phyloP scores from a whole-genome alignment of 2,797 vertebrate species.

The Acridotheres tristis region DNA sequence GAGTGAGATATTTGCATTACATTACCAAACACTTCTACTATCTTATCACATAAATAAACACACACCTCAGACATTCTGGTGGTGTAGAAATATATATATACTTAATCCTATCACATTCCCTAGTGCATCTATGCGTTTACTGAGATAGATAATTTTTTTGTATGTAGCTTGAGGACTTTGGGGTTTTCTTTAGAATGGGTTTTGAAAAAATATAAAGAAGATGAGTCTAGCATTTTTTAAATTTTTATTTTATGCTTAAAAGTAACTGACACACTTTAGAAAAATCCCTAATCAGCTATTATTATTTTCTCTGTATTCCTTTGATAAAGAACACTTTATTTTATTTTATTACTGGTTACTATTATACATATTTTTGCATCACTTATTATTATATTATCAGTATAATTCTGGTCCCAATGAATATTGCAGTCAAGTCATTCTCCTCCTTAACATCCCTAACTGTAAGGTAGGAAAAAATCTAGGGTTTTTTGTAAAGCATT shows the following conservation, averaged over 20 bases:
- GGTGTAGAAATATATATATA: background rate
- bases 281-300: background rate
- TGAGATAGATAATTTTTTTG: background rate
- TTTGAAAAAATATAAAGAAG: background rate
- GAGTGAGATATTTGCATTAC: background rate
- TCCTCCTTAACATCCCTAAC: background rate
- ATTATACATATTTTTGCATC: background rate
- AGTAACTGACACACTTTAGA: background rate
- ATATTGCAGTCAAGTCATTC: background rate
- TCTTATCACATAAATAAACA: background rate
- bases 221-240: background rate
- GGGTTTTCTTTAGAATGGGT: background rate
- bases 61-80: background rate
- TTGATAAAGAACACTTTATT: background rate
- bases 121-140: background rate
- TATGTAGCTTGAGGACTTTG: background rate
- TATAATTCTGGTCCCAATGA: background rate
- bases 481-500: background rate
- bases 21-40: background rate
- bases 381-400: background rate
- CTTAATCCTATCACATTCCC: background rate
- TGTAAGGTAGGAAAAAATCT: background rate
- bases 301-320: background rate
- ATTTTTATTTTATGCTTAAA: background rate
- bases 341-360: background rate